Evolutionary conservation across 2,113 vertebrate genomes (phyloP).

Genomic region (Chascanopsetta lugubris): DNA sequence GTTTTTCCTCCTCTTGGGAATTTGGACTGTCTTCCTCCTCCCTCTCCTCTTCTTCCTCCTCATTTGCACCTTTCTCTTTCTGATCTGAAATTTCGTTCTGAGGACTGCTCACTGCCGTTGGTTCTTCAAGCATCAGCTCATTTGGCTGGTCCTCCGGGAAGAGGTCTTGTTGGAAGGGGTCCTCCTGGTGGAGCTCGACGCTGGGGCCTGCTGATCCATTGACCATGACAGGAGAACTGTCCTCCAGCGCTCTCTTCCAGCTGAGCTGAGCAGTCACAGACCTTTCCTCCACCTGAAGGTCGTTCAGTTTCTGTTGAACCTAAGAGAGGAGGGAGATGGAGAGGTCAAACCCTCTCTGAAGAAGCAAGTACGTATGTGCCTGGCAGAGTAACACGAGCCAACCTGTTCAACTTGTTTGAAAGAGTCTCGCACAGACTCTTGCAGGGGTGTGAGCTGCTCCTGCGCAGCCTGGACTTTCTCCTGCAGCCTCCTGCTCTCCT

Average conservation of each 20-base stretch:
- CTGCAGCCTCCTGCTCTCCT: slow-evolving; percentile 90
- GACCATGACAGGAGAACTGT: slow-evolving; percentile 85
- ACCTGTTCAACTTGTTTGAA: slow-evolving; percentile 92
- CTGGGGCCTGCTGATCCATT: slow-evolving; percentile 75
- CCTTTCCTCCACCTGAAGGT: slow-evolving; percentile 87
- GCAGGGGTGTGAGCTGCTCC: slow-evolving; percentile 89
- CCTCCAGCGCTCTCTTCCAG: slow-evolving; percentile 86
- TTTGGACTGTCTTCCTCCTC: slow-evolving; percentile 54
- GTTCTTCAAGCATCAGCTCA: slow-evolving; percentile 62
- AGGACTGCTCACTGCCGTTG: slow-evolving; percentile 19
- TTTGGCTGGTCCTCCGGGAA: slow-evolving; percentile 61
- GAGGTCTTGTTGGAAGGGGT: slow-evolving; percentile 59
- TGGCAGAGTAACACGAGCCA: slow-evolving; percentile 44
- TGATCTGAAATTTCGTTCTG: slow-evolving; percentile 56
- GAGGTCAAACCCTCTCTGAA: neutral
- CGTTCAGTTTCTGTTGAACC: slow-evolving; percentile 89
- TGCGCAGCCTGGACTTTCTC: slow-evolving; percentile 90
- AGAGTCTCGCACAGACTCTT: slow-evolving; percentile 90
- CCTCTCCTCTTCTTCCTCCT: slow-evolving; percentile 56
- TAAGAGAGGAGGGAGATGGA: slow-evolving; percentile 46
- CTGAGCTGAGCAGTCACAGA: slow-evolving; percentile 83
- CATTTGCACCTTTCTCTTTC: slow-evolving; percentile 44
- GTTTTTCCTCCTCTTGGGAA: slow-evolving; percentile 59
- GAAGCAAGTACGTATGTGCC: neutral
- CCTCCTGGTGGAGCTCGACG: slow-evolving; percentile 51